Evolutionary conservation across 2,113 vertebrate genomes (phyloP).

Genomic region (Eubucco bourcierii): DNA sequence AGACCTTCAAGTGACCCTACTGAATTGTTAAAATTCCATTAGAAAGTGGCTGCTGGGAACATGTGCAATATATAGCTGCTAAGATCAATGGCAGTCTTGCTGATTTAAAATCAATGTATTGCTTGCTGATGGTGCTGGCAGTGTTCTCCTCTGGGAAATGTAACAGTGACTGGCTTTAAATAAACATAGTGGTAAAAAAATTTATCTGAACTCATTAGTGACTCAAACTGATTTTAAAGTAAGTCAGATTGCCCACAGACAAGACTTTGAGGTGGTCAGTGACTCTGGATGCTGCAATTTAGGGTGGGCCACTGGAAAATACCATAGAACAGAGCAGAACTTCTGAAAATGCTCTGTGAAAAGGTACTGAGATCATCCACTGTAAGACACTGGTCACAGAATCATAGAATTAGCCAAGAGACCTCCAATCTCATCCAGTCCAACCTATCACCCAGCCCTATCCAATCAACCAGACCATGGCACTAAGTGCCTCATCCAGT

Average conservation of each 20-base stretch:
- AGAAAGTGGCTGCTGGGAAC: constrained; percentile 37
- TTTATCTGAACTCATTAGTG: constrained; percentile 19
- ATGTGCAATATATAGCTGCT: constrained; percentile 57
- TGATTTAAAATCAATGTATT: constrained; percentile 50
- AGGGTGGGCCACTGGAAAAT: neutral
- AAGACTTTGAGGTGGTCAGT: neutral
- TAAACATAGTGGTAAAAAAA: constrained; percentile 12
- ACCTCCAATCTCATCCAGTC: no score
- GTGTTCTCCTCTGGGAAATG: constrained; percentile 8
- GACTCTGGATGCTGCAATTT: neutral
- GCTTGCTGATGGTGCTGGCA: neutral
- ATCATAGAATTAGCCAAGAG: no score
- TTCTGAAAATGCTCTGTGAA: neutral
- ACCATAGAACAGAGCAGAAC: neutral
- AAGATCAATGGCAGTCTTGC: constrained; percentile 51
- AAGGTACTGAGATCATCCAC: neutral
- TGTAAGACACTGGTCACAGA: neutral
- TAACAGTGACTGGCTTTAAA: constrained; percentile 2
- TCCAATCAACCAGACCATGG: no score
- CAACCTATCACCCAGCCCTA: no score
- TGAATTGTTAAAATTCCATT: constrained; percentile 57
- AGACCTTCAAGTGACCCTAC: constrained; percentile 26
- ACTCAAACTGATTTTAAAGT: neutral
- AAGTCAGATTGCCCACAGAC: neutral
- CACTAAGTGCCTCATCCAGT: no score